phyloP scores from a whole-genome alignment of 2,888 invertebrate genomes.

The Apamea monoglypha region DNA sequence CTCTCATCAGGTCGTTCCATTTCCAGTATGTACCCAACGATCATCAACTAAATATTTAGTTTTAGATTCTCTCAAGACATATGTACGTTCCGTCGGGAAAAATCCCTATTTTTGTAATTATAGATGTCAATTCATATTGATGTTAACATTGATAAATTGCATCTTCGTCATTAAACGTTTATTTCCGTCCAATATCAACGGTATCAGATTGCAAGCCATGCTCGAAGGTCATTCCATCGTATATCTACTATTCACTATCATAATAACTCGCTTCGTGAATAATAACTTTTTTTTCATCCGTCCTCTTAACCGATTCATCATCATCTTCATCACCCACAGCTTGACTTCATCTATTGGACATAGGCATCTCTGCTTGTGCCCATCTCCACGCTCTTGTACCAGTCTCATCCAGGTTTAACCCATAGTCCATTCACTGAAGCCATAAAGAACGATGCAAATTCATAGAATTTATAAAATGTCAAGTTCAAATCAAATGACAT shows the following conservation, averaged over 20 bases:
- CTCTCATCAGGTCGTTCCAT: not conserved
- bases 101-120: conserved; percentile 40
- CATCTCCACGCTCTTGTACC: not conserved
- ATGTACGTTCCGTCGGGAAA: not conserved
- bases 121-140: conserved; percentile 47
- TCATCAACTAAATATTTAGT: not conserved
- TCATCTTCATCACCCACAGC: not conserved
- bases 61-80: not conserved
- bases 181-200: conserved; percentile 8
- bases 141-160: conserved; percentile 48
- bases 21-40: not conserved
- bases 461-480: conserved; percentile 8
- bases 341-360: not conserved
- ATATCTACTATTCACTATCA: not conserved
- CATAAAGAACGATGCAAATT: not conserved
- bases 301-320: not conserved
- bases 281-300: not conserved
- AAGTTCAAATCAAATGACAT: conserved; percentile 28
- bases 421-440: not conserved
- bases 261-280: not conserved
- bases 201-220: conserved; percentile 9
- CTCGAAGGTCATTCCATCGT: conserved; percentile 9
- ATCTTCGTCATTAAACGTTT: conserved; percentile 24
- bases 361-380: not conserved
- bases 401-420: not conserved